Base-by-base conservation (phyloP, 2,888 invertebrate species). In the Resseliella maxima region DNA sequence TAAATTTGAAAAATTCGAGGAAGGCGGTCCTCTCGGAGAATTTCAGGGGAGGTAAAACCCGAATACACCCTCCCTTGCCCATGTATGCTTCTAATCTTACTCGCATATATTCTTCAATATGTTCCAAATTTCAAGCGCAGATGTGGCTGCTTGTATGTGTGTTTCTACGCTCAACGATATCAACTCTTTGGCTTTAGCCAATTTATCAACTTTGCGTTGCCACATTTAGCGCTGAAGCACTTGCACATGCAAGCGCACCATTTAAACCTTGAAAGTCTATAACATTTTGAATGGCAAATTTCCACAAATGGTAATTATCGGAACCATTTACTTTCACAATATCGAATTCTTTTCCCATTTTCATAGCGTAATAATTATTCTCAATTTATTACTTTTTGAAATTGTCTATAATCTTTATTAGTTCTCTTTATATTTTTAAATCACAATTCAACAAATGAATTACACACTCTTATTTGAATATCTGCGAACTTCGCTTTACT, bases 271-370 rank as follows among this genome's bases (percentile, higher is more conserved):
- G 15, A 15, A 35, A 35, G 18, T 10, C 72, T 6, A 72, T 18
- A 0, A 35, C 31, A 35, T 72, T 72, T 35, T 72, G 2, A 1
- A 72, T 72, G 8, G 72, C 72, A 15, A 72, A 72, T 18, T 35
- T 36, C 72, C 59, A 59, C 59, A 24, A 8, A 36, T 72, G 72
- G 35, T n/a, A 72, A 35, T 72, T 72, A 0, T 72, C 72, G 15
- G 35, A 31, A 72, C 72, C 72, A 12, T 8, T 72, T 15, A 72
- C 5, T 72, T 72, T 72, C 18, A 35, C 72, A 15, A 72, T 72
- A 24, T 59, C 24, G 59, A 59, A 59, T n/a, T 59, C 59, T 24
- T 59, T 59, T 3, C 59, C 59, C 59, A 59, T 59, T 59, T 59
- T 59, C 12, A 41, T 41, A 41, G 12, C 41, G 5, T 41, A 8